A percentile compares a stretch with the other conserved stretches of the same genome.
Evolutionary conservation across 2,797 vertebrate species (phyloP).

Genomic region (Selene dorsalis): DNA sequence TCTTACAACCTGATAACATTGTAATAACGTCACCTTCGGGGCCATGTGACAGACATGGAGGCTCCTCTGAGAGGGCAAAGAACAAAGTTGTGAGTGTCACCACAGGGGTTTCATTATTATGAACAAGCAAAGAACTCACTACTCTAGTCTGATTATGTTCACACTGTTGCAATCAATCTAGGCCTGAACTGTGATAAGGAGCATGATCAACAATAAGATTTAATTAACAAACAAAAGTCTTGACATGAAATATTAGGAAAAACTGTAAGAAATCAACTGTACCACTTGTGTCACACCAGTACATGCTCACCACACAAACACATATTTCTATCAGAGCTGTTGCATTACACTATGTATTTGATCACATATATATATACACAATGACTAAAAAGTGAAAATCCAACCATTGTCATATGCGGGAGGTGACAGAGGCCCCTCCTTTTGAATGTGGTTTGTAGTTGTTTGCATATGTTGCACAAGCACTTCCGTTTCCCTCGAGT

Average conservation of each 20-base stretch:
- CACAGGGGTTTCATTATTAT: conserved; percentile 34
- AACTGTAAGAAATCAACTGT: neutral
- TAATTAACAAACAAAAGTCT: neutral
- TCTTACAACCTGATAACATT: conserved; percentile 53
- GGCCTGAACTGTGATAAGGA: neutral
- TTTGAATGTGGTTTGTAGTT: neutral
- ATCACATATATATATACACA: neutral
- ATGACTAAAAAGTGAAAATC: neutral
- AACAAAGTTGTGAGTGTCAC: conserved; percentile 10
- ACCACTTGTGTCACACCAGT: neutral
- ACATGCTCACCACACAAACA: neutral
- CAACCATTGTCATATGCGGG: neutral
- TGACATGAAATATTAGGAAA: conserved; percentile 16
- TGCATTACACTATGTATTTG: neutral
- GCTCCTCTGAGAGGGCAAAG: conserved; percentile 43
- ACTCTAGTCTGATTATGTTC: conserved; percentile 11
- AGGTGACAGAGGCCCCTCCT: neutral
- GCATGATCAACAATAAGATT: neutral
- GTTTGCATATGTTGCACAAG: conserved; percentile 12
- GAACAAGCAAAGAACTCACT: conserved; percentile 20
- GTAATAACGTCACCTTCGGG: conserved; percentile 58
- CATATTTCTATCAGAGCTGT: neutral
- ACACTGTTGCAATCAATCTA: conserved; percentile 13
- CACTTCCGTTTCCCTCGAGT: neutral
- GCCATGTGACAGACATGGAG: conserved; percentile 45